A percentile compares a stretch with the other conserved stretches of the same genome.
Evolutionary conservation across 2,888 invertebrate species (phyloP).

Genomic region (Tanaodytes sp.): DNA sequence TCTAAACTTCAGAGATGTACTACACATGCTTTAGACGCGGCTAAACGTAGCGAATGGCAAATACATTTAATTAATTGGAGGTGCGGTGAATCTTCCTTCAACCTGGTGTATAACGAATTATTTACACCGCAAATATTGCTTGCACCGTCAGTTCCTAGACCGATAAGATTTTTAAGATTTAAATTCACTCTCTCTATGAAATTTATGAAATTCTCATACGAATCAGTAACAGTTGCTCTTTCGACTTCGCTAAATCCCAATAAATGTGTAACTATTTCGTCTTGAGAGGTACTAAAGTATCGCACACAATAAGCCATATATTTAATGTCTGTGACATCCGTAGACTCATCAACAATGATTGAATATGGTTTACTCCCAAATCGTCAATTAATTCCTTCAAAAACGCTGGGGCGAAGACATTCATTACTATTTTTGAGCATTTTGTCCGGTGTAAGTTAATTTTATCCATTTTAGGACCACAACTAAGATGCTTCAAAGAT

Average conservation of each 20-base stretch:
- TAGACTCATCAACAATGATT: conserved; percentile 55
- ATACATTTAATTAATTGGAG: conserved; percentile 53
- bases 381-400: conserved; percentile 49
- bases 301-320: conserved; percentile 58
- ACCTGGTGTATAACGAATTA: conserved; percentile 55
- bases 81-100: conserved; percentile 52
- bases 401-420: conserved; percentile 52
- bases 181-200: conserved; percentile 24
- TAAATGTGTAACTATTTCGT: conserved; percentile 51
- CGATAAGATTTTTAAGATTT: conserved; percentile 49
- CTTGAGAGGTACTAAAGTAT: conserved; percentile 22
- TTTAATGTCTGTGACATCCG: conserved; percentile 53
- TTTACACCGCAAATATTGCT: conserved; percentile 55
- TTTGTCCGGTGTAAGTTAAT: conserved; percentile 34
- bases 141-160: conserved; percentile 57
- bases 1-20: conserved; percentile 53
- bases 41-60: conserved; percentile 50
- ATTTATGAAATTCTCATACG: conserved; percentile 15
- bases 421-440: conserved; percentile 53
- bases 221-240: conserved; percentile 8
- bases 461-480: conserved; percentile 1
- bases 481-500: conserved; percentile 4
- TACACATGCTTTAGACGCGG: conserved; percentile 27
- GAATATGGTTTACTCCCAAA: conserved; percentile 35
- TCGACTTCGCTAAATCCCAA: conserved; percentile 18